Evolutionary conservation across 1,140 invertebrate species (phyloP), one percentile per base, ranked within the genome.

Genomic region (Drosophila miranda): DNA sequence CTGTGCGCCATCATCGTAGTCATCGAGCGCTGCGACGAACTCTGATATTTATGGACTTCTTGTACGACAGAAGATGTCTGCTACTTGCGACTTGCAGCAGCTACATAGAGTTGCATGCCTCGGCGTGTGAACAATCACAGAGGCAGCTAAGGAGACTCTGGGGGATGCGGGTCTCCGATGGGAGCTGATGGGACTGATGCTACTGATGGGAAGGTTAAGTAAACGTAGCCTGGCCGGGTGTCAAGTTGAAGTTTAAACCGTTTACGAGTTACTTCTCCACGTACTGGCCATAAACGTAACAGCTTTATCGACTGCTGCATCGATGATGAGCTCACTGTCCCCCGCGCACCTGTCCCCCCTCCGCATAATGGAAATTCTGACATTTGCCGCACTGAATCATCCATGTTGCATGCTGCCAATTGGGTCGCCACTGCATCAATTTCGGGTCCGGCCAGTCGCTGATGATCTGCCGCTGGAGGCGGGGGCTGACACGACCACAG

Each of bases 241-340:
- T 87, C 82, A 87, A 87, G 82, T 87, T 87, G 79, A 87, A 87
- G 82, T 87, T 87, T 87, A 88, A 86, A 86, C 48, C 74, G 51
- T 67, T 87, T 81, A 81, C 16, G 43, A 44, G 34, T 64, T 64
- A 69, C 62, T 30, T 30, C 7, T 2, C 28, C 28, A 7, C 28
- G 28, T 8, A 30, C 30, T 30, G 8, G 30, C 59, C 42, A 59
- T 26, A 63, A 52, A 51, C 50, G 3, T 26, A 68, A 5, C 57
- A 68, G 51, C 72, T 68, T 42, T 38, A 74, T 64, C 49, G 62
- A 51, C 52, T 52, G 56, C 46, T 30, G 41, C 52, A 42, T 13
- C 11, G 34, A 30, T 46, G 42, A 75, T 79, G 72, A 76, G 34
- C 60, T 74, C 61, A 52, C 41, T 45, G 11, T 3, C 8, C 30